Evolutionary conservation across 2,113 vertebrate genomes (phyloP), one percentile per base, ranked within the genome.

Genomic region (Riparia riparia): DNA sequence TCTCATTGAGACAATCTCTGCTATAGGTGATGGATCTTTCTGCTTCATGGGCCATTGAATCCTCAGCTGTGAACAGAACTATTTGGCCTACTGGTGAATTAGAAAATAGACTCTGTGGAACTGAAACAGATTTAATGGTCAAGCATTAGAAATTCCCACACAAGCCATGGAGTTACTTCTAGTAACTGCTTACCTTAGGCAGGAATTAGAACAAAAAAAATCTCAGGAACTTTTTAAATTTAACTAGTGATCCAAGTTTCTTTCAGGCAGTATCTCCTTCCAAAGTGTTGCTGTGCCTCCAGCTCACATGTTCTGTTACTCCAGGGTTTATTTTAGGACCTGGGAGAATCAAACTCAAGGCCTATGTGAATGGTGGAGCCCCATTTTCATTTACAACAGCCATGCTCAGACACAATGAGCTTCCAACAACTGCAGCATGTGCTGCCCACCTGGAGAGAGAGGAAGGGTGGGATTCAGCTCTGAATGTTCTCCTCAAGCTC

Each of bases 371-470:
- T 37, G 51, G 14, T 7, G 78, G 20, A 77, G 37, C 80, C 92
- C 95, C 37, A 16, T 49, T 81, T 96, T 81, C 84, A 31, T 50
- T 79, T 47, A 91, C 92, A 93, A 90, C 16, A 76, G 92, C 73
- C 51, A 60, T 7, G n/a, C 49, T 86, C 79, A 90, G 79, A 60
- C 74, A 92, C 80, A 39, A 22, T 9, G 63, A 70, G 78, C 87
- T 28, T 42, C 81, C 34, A 11, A 32, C 61, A 78, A 25, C 51
- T 70, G 57, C 58, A 63, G 87, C 84, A 81, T 79, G 51, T 57
- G 90, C 87, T 56, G 18, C 65, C 85, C 89, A 93, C 89, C 95
- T 83, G 82, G 8, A 6, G 69, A 76, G 26, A 77, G 50, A 73
- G 63, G 42, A 44, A 19, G 66, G 10, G 5, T 10, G 74, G 87